Base-by-base conservation (phyloP, 2,113 vertebrate species). In the Tylochromis polylepis region DNA sequence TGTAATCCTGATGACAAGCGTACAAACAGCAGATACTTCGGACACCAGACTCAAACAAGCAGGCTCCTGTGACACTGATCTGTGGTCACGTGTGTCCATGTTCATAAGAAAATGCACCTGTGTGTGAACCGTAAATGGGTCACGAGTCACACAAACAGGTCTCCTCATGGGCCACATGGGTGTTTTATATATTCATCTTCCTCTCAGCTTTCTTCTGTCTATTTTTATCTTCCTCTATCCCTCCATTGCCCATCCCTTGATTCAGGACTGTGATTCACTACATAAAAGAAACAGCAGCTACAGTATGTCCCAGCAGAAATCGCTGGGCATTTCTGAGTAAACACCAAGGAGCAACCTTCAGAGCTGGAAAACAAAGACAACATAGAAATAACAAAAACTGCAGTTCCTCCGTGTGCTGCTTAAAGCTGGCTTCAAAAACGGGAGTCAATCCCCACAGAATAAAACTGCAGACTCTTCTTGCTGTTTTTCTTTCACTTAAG, bases 81-180 rank as follows among this genome's bases (percentile, higher is more conserved):
- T 53, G 11, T n/a, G 65, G 49, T 70, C 41, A 75, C 1, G 70
- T 49, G 41, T 75, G 9, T 75, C 56, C 43, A 55, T 67, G 22
- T 18, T 59, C 29, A 38, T 72, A 20, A n/a, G 27, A 51, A 31
- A 51, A 34, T 14, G 46, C 27, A 29, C 6, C 43, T 16, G 29
- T 70, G 84, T 67, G 34, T 46, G 72, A 62, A 55, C 18, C 83
- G 65, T 78, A 93, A 92, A 89, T 88, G 59, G 87, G 85, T 82
- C 91, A 92, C 85, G 60, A 77, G 46, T 77, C 46, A 77, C 72
- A 77, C 72, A 77, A 51, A 51, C 43, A 77, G 3, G 27, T n/a
- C 31, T 85, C 58, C 90, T 70, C 83, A 65, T 57, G 29, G 38
- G 6, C 77, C 81, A 90, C 89, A 58, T 31, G 72, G 41, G 34